A percentile compares a stretch with the other conserved stretches of the same genome.
Evolutionary conservation across 2,888 invertebrate species (phyloP).

Genomic region (Lasioglossum calceatum): DNA sequence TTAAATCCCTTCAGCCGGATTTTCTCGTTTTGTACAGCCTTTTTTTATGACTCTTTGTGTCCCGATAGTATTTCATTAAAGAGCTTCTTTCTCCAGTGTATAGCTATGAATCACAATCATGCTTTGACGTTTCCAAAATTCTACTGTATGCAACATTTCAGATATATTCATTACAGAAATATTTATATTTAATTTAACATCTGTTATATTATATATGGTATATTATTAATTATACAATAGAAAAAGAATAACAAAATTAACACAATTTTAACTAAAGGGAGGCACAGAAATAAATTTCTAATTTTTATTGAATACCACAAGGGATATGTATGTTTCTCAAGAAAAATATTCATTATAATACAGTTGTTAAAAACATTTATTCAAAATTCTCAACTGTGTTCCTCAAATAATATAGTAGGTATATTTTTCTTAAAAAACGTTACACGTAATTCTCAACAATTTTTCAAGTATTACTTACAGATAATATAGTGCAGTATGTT

Average conservation of each 20-base stretch:
- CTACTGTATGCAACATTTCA: background rate
- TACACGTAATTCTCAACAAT: background rate
- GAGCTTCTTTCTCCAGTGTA: background rate
- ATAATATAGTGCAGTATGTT: background rate
- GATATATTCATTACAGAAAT: background rate
- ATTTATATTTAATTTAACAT: background rate
- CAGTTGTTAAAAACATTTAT: background rate
- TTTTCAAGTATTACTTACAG: background rate
- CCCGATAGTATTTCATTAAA: background rate
- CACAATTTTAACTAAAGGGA: background rate
- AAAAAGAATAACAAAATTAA: background rate
- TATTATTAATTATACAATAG: background rate
- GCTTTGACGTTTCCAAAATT: background rate
- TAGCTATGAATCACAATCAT: background rate
- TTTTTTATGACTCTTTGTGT: background rate
- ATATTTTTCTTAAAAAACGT: too few relatives aligned
- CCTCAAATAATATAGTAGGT: background rate
- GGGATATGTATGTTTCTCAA: too few relatives aligned
- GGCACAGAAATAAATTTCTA: background rate
- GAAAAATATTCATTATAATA: background rate
- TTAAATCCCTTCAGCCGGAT: background rate
- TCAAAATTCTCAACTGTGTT: background rate
- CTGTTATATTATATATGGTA: background rate
- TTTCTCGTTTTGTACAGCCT: background rate
- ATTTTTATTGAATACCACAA: too few relatives aligned